Evolutionary conservation across 2,113 vertebrate genomes (phyloP).

Genomic region (Vulpes ferrilata): DNA sequence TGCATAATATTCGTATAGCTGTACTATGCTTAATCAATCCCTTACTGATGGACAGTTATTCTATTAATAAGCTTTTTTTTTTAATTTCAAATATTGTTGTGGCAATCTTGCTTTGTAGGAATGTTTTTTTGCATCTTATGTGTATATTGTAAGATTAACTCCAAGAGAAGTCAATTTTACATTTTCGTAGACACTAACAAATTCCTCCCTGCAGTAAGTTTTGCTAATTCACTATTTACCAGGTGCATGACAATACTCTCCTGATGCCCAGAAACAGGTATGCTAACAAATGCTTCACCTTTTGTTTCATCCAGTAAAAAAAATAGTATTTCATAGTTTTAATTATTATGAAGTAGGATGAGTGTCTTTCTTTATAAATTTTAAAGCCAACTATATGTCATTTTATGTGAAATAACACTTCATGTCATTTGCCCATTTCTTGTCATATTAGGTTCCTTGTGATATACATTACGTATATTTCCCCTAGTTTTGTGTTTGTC

Average conservation of each 20-base stretch:
- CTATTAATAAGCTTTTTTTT: background rate
- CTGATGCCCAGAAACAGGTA: background rate
- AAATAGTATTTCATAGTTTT: background rate
- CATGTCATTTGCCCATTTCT: background rate
- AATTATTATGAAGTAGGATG: slow-evolving; percentile 26
- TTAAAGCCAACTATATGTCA: background rate
- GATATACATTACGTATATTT: background rate
- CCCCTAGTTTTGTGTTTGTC: background rate
- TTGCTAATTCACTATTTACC: background rate
- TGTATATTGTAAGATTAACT: background rate
- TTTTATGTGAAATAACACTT: slow-evolving; percentile 32
- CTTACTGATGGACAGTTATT: background rate
- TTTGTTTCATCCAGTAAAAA: background rate
- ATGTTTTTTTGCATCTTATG: background rate
- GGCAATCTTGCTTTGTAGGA: background rate
- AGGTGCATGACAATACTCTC: background rate
- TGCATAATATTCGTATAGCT: background rate
- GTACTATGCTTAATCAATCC: background rate
- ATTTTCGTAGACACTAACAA: background rate
- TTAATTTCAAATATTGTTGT: background rate
- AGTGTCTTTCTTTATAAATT: background rate
- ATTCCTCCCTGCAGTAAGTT: background rate
- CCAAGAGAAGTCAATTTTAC: background rate
- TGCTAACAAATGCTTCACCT: background rate
- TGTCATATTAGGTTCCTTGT: background rate